Base-by-base conservation (phyloP, 1,140 invertebrate species). In the Trichogramma pretiosum region DNA sequence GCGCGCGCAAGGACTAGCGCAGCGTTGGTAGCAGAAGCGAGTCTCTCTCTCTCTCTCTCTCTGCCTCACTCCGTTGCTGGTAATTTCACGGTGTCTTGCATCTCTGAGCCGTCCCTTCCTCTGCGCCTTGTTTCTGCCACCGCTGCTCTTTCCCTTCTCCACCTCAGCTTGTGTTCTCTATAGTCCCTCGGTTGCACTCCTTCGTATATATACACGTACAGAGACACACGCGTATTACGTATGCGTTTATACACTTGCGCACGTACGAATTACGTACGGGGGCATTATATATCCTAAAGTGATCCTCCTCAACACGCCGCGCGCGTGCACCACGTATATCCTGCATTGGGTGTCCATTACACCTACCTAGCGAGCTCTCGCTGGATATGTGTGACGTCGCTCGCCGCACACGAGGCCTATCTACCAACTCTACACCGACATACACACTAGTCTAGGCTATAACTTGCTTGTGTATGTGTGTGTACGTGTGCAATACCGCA, bases 11-110 rank as follows among this genome's bases (percentile, higher is more conserved):
- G 19, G 14, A 28, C 34, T 13, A 38, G 32, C 16, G 23, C 11
- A 36, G 16, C 22, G 39, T 26, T 17, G 21, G 28, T 35, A 26
- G 22, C 47, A 37, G 38, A 11, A 4, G 5, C 24, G 9, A 18
- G 21, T n/a, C 19, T 16, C n/a, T 5, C 22, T 5, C 43, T 26
- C 34, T 24, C n/a, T 41, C 39, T 46, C 24, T 32, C 40, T 49
- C 16, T 5, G 33, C 9, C 47, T 59, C 63, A 56, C 61, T 53
- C 56, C 63, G 69, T 68, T 64, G 68, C 48, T 71, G 70, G 70
- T 72, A 72, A 72, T 71, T 72, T 72, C 70, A 72, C 70, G 70
- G 68, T 71, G 68, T 70, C 70, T 71, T 71, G 70, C 70, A 72
- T 70, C 70, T 55, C 68, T 70, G 68, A 71, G 67, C 65, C 61